Evolutionary conservation across 1,140 invertebrate genomes (phyloP).

Genomic region (Tetramorium parvispinum): DNA sequence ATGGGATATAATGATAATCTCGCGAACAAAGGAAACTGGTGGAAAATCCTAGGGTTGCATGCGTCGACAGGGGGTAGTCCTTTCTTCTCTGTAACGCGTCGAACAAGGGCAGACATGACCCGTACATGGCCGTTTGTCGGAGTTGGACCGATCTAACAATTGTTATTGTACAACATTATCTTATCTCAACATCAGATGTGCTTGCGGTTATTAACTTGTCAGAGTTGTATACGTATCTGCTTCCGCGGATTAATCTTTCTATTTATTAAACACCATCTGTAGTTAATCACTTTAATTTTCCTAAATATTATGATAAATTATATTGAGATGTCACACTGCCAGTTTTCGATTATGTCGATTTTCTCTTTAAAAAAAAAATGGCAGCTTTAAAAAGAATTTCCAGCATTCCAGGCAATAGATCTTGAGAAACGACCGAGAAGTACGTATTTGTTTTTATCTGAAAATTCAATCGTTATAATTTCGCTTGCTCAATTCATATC

Average conservation of each 20-base stretch:
- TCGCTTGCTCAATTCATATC: neutral
- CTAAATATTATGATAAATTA: neutral
- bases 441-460: neutral
- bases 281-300: neutral
- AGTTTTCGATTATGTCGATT: neutral
- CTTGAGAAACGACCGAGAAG: neutral
- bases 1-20: conserved; percentile 83
- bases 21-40: conserved; percentile 84
- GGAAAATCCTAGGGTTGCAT: conserved; percentile 83
- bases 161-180: neutral
- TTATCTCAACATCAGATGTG: neutral
- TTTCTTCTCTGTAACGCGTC: conserved; percentile 65
- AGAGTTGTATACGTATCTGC: neutral
- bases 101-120: conserved; percentile 70
- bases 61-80: conserved; percentile 77
- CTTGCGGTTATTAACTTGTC: neutral
- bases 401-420: neutral
- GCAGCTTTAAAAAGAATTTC: neutral
- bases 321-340: neutral
- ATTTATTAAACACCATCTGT: neutral
- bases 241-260: neutral
- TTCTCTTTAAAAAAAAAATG: neutral
- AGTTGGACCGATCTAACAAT: neutral
- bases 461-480: neutral
- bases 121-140: neutral